A percentile compares a stretch with the other conserved stretches of the same genome.
Conservation (phyloP, 2,797 vertebrate species). For the Crenichthys baileyi region DNA sequence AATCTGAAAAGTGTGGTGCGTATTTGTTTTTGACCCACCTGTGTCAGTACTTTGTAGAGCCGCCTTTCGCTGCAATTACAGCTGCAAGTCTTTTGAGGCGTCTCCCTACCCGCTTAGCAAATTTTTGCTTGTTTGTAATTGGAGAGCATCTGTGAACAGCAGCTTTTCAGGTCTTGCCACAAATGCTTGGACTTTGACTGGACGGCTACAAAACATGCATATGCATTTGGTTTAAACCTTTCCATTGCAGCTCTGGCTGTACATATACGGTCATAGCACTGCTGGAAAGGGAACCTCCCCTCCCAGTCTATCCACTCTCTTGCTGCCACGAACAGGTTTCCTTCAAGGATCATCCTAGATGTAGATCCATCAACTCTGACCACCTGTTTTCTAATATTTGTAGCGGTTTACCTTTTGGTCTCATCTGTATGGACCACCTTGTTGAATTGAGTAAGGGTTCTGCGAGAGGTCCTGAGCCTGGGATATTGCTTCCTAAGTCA, state of each 20-base stretch:
- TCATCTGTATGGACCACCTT: not conserved
- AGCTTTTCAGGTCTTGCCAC: not conserved
- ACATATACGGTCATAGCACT: no score
- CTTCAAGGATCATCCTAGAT: not conserved
- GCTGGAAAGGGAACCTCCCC: no score
- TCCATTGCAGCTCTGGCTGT: no score
- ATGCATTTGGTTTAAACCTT: not conserved
- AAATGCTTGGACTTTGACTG: not conserved
- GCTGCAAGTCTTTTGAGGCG: no score
- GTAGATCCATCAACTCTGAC: not conserved
- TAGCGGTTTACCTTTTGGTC: not conserved
- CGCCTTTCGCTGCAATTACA: no score
- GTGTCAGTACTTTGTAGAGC: not conserved
- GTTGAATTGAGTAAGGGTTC: not conserved
- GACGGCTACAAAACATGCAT: not conserved
- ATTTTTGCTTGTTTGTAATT: not conserved
- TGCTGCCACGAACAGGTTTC: not conserved
- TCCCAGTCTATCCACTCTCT: not conserved
- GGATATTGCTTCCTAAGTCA: no score
- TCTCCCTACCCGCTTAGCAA: not conserved
- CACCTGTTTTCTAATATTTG: not conserved
- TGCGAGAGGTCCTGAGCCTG: no score
- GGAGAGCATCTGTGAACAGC: not conserved
- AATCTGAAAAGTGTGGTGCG: not conserved
- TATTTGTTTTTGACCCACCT: not conserved